A percentile compares a stretch with the other conserved stretches of the same genome.
Evolutionary conservation across 2,797 vertebrate species (phyloP).

Genomic region (Galagoides demidoff): DNA sequence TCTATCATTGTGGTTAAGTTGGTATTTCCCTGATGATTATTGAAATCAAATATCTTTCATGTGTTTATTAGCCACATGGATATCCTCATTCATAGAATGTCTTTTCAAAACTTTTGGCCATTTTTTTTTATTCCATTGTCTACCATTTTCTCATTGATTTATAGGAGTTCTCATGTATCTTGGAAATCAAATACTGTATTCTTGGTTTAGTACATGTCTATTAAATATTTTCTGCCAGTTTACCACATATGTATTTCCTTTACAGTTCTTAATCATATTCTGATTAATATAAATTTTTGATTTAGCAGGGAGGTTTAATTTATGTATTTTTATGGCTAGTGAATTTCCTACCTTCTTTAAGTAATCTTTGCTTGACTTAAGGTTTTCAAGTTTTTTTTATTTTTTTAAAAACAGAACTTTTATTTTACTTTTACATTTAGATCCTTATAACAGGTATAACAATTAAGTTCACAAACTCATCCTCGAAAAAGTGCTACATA

Average conservation of each 20-base stretch:
- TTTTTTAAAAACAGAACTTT: neutral
- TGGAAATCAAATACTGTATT: neutral
- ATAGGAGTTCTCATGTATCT: neutral
- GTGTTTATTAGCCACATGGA: neutral
- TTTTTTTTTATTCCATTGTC: neutral
- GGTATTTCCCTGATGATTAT: neutral
- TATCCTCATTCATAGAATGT: neutral
- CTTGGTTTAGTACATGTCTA: neutral
- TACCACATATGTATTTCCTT: neutral
- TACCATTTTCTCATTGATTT: neutral
- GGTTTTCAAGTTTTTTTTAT: neutral
- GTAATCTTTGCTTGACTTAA: neutral
- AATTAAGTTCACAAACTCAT: no score
- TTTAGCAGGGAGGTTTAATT: neutral
- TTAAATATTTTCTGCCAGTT: neutral
- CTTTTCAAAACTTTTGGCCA: neutral
- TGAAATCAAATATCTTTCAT: neutral
- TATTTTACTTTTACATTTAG: slow-evolving; percentile 27
- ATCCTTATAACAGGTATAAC: neutral
- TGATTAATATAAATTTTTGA: slow-evolving; percentile 9
- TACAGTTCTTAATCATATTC: neutral
- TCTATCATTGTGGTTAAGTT: neutral
- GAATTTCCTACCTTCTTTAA: neutral
- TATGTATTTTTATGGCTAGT: neutral
- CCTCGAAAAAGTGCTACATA: no score